phyloP scores from a whole-genome alignment of 2,113 vertebrate species.

The Oreocharis arfaki region DNA sequence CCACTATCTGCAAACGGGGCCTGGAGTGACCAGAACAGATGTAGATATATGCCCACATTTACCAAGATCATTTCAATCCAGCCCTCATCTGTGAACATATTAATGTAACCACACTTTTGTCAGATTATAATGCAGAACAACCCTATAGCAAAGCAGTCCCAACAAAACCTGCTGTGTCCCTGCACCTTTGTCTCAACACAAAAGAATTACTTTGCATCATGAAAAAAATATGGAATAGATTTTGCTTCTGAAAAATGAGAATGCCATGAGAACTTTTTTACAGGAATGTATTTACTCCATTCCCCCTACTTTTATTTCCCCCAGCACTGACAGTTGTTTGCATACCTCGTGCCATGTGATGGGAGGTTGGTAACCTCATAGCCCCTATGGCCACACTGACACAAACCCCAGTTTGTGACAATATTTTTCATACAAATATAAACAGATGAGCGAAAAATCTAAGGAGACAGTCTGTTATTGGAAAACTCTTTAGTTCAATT shows the following conservation, averaged over 20 bases:
- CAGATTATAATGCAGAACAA: neutral
- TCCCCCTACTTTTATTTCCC: neutral
- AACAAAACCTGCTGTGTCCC: neutral
- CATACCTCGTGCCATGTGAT: neutral
- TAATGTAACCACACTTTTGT: neutral
- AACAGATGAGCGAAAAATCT: slow-evolving; percentile 2
- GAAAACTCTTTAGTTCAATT: neutral
- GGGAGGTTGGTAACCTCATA: neutral
- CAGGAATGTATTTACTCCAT: neutral
- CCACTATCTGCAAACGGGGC: neutral
- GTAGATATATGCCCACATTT: neutral
- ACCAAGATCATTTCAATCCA: neutral
- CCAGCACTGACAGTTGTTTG: neutral
- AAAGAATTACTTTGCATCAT: neutral
- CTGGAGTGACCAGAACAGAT: slow-evolving; percentile 31
- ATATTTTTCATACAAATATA: neutral
- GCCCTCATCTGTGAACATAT: neutral
- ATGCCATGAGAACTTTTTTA: neutral
- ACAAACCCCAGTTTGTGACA: neutral
- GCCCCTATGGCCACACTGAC: neutral
- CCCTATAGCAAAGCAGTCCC: neutral
- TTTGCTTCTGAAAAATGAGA: neutral
- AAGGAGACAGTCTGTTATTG: neutral
- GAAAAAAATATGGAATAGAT: neutral
- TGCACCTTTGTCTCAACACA: neutral